phyloP scores from a whole-genome alignment of 2,888 invertebrate species.

The Lobophora halterata region DNA sequence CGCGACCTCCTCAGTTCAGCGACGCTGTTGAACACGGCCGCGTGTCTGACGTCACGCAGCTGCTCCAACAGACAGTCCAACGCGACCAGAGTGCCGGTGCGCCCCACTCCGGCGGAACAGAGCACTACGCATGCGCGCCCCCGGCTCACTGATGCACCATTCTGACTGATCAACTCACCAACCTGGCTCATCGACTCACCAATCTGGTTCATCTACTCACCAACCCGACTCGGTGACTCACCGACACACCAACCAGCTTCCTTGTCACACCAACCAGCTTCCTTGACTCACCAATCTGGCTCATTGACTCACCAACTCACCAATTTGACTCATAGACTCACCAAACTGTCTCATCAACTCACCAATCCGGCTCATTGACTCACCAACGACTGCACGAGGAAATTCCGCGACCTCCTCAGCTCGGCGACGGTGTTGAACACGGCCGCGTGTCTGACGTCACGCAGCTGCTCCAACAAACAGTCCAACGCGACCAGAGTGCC shows the following conservation, averaged over 20 bases:
- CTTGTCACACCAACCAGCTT: too few species aligned
- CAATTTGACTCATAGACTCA: too few species aligned
- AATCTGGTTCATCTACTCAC: too few species aligned
- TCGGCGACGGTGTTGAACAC: slow-evolving; percentile 96
- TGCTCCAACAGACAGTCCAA: slow-evolving; percentile 94
- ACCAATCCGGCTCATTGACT: slow-evolving; percentile 22
- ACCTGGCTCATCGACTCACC: too few species aligned
- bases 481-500: slow-evolving; percentile 96
- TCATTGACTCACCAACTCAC: too few species aligned
- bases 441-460: slow-evolving; percentile 90
- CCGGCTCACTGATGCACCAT: slow-evolving; percentile 90
- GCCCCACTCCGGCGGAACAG: slow-evolving; percentile 95
- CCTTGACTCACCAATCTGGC: too few species aligned
- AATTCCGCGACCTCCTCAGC: slow-evolving; percentile 93
- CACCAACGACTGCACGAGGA: slow-evolving; percentile 91
- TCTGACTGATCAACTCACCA: too few species aligned
- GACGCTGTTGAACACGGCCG: slow-evolving; percentile 94
- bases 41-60: slow-evolving; percentile 89
- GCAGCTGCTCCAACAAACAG: slow-evolving; percentile 91
- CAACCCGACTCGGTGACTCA: too few species aligned
- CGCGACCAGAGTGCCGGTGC: slow-evolving; percentile 96
- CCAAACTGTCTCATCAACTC: too few species aligned
- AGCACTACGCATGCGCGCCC: slow-evolving; percentile 93
- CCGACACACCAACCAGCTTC: too few species aligned
- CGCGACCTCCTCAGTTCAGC: slow-evolving; percentile 93